A percentile compares a stretch with the other conserved stretches of the same genome.
These are phyloP conservation scores for Sitophilus oryzae DNA, from an alignment of 1,140 invertebrate species.

Conservation along the genomic window DNA sequence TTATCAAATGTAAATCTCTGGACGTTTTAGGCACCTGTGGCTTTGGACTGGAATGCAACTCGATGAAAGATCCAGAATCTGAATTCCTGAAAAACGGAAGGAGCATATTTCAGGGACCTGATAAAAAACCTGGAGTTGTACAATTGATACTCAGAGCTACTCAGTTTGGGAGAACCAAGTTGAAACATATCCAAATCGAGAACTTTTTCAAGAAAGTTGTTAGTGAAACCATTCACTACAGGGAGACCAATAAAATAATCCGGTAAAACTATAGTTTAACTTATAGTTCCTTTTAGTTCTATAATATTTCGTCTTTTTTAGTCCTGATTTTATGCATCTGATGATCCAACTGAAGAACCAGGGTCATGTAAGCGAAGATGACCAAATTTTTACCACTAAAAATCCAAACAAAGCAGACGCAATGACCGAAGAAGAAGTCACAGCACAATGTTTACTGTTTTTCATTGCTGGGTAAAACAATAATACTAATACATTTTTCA, in stretches of 20 bases:
- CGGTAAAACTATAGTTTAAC: conserved; percentile 2
- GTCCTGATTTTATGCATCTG: conserved; percentile 55
- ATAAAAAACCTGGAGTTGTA: neutral
- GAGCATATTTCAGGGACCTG: conserved; percentile 4
- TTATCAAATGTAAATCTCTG: too few relatives aligned
- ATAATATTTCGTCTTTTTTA: too few relatives aligned
- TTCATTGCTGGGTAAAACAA: conserved; percentile 13
- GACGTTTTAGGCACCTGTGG: conserved; percentile 8
- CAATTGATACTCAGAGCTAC: neutral
- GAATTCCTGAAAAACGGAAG: conserved; percentile 15
- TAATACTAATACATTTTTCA: too few relatives aligned
- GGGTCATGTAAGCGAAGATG: neutral
- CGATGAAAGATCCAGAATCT: conserved; percentile 8
- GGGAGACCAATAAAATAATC: conserved; percentile 1
- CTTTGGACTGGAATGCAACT: conserved; percentile 13
- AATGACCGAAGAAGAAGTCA: conserved; percentile 29
- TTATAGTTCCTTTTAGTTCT: neutral
- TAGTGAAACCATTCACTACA: conserved; percentile 3
- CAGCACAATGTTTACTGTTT: conserved; percentile 41
- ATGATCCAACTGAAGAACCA: conserved; percentile 47
- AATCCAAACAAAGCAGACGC: neutral
- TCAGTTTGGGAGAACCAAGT: neutral
- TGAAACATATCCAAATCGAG: neutral
- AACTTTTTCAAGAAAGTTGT: conserved; percentile 9
- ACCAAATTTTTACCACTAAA: too few relatives aligned